Conservation (phyloP, 2,888 invertebrate species). For the Biston betularia region DNA sequence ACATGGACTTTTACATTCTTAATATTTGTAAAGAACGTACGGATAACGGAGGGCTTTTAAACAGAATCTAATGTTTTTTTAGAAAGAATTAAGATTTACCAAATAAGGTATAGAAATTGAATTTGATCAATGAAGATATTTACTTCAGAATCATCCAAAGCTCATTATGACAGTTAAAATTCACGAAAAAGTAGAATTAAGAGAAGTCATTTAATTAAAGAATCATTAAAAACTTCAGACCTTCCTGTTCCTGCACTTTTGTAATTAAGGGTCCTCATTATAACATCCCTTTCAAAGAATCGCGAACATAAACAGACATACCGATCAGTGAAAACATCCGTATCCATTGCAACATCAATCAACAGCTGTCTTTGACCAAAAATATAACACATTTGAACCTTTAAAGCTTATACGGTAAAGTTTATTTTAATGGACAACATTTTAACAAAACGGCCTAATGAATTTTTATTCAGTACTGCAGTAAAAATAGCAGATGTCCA, state of each 20-base stretch:
- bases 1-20: too few species aligned
- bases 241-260: slow-evolving; percentile 17
- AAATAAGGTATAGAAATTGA: too few species aligned
- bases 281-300: slow-evolving; percentile 23
- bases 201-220: slow-evolving; percentile 3
- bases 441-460: slow-evolving; percentile 31
- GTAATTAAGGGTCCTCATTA: slow-evolving; percentile 23
- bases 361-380: slow-evolving; percentile 25
- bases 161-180: background rate
- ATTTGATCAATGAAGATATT: background rate
- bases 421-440: background rate
- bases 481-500: slow-evolving; percentile 42
- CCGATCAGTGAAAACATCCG: slow-evolving; percentile 19
- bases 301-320: slow-evolving; percentile 20
- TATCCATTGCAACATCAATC: slow-evolving; percentile 24
- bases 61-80: too few species aligned
- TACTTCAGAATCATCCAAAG: background rate
- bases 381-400: slow-evolving; percentile 7
- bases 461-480: slow-evolving; percentile 23
- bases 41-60: background rate
- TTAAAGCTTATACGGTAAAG: slow-evolving; percentile 9
- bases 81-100: too few species aligned
- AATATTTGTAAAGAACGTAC: background rate
- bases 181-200: slow-evolving; percentile 13
- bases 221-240: slow-evolving; percentile 17